Percentiles rank a stretch among this genome's conserved stretches.
Conservation (phyloP, 64 coral and sea anemone species). For the Pocillopora damicornis region DNA sequence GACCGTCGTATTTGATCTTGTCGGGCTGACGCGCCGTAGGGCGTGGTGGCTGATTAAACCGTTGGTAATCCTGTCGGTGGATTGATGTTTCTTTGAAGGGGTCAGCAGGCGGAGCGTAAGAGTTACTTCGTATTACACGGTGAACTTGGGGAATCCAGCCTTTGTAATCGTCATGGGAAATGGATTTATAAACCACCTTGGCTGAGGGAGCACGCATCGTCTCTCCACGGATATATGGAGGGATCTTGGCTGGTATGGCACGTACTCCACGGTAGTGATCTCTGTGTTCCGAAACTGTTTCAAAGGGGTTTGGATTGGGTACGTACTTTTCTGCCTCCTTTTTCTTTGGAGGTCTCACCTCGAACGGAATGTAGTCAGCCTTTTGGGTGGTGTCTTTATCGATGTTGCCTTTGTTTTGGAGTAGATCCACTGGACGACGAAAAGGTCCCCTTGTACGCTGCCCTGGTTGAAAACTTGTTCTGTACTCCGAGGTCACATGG, state of each 20-base stretch:
- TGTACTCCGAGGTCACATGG: constrained; percentile 76
- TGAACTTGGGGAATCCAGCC: constrained; percentile 54
- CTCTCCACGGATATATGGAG: constrained; percentile 70
- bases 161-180: constrained; percentile 80
- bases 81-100: constrained; percentile 90
- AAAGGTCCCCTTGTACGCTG: constrained; percentile 82
- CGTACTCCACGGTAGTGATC: constrained; percentile 71
- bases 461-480: constrained; percentile 49
- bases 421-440: constrained; percentile 65
- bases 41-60: constrained; percentile 85
- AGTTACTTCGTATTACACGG: constrained; percentile 38
- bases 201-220: constrained; percentile 92
- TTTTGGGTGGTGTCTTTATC: constrained; percentile 67
- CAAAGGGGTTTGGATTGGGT: constrained; percentile 86
- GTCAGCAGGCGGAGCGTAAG: constrained; percentile 67
- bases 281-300: constrained; percentile 84
- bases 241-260: constrained; percentile 71
- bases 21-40: constrained; percentile 88
- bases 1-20: constrained; percentile 61
- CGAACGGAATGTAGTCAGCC: constrained; percentile 48
- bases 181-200: constrained; percentile 81
- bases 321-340: constrained; percentile 90
- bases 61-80: constrained; percentile 81
- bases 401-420: constrained; percentile 44
- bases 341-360: constrained; percentile 61